Evolutionary conservation across 2,113 vertebrate species (phyloP).

Genomic region (Clarias gariepinus): DNA sequence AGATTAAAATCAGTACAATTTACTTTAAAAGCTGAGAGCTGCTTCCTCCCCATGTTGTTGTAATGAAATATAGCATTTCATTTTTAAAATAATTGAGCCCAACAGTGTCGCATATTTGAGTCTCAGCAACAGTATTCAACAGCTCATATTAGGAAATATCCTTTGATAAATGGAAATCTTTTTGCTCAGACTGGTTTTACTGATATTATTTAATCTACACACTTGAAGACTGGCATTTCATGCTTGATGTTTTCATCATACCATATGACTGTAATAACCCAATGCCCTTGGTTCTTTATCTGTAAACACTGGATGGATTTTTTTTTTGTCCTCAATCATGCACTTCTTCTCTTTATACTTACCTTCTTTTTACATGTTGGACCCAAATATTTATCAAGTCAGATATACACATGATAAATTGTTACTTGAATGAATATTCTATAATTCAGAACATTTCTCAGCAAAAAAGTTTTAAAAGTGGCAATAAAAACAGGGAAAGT

Average conservation of each 20-base stretch:
- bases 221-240: background rate
- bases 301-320: background rate
- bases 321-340: background rate
- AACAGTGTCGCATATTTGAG: background rate
- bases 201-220: conserved; percentile 10
- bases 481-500: conserved; percentile 9
- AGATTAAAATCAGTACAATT: background rate
- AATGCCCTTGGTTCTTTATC: background rate
- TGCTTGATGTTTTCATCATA: background rate
- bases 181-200: conserved; percentile 12
- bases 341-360: background rate
- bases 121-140: background rate
- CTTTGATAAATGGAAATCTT: conserved; percentile 2
- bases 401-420: background rate
- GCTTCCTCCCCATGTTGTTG: background rate
- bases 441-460: background rate
- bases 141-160: background rate
- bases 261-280: background rate
- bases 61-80: background rate
- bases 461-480: no score
- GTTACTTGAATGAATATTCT: background rate
- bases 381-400: background rate
- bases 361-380: background rate
- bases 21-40: background rate
- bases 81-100: background rate